Evolutionary conservation across 2,888 invertebrate species (phyloP), one percentile per base, ranked within the genome.

Genomic region (Abscondita cerata): DNA sequence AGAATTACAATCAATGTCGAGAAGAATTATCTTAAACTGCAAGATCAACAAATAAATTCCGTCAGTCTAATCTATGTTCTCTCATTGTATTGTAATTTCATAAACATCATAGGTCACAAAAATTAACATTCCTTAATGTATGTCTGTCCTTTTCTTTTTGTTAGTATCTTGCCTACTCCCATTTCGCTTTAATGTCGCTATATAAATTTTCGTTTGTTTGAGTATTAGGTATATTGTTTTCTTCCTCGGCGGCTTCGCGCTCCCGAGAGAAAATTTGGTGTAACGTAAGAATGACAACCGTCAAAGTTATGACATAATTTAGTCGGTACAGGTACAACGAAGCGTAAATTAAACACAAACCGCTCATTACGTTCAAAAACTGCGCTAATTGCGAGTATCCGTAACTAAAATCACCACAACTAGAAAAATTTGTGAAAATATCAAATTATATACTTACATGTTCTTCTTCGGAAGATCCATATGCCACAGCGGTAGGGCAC

Each of bases 401-500:
- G 64, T 75, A 80, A 72, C 87, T 86, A 78, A 61, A 83, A 84
- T n/a, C n/a, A n/a, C n/a, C n/a, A n/a, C n/a, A n/a, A n/a, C n/a
- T n/a, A n/a, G n/a, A n/a, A n/a, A 34, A 18, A 9, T 1, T 16
- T 38, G 12, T 25, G 40, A 5, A 18, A 18, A 33, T 31, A 41
- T 36, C 41, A 41, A 54, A 25, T 41, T 25, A 40, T 50, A 58
- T 57, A 82, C 87, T 86, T 82, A 90, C 90, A 87, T 81, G 72
- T 87, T 83, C 63, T 77, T 80, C 71, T 83, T 85, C 0, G 92
- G 91, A 1, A 86, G 84, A 19, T 86, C 84, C 52, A 87, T 79
- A 74, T 91, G 90, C 87, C 91, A 90, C 46, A 91, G 76, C 50
- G 86, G 78, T 9, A 84, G 82, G 0, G 89, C 85, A 72, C 87